Evolutionary conservation across 2,888 invertebrate genomes (phyloP).

Genomic region (Sphaerophoria taeniata): DNA sequence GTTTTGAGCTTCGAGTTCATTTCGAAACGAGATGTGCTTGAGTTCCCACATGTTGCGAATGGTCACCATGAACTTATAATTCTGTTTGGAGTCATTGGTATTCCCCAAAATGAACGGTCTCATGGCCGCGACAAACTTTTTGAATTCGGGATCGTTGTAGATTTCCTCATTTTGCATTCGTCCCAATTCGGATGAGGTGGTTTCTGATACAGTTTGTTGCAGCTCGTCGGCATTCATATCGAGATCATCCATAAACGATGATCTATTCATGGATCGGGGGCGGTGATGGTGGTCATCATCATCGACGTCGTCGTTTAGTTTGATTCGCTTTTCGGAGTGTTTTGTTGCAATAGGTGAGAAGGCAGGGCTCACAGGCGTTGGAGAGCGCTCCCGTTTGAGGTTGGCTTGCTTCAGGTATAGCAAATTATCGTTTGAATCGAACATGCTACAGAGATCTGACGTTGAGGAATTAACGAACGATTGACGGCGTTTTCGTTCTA

Average conservation of each 20-base stretch:
- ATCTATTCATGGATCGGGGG: slow-evolving; percentile 14
- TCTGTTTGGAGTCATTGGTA: slow-evolving; percentile 77
- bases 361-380: slow-evolving; percentile 80
- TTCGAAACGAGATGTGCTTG: slow-evolving; percentile 72
- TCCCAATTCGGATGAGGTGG: slow-evolving; percentile 10
- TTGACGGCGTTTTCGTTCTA: slow-evolving; percentile 76
- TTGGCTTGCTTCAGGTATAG: slow-evolving; percentile 69
- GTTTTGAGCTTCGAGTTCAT: slow-evolving; percentile 24
- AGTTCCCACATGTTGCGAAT: slow-evolving; percentile 80
- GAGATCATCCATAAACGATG: slow-evolving; percentile 44
- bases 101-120: slow-evolving; percentile 79
- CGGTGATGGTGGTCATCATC: slow-evolving; percentile 49
- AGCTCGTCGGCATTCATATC: slow-evolving; percentile 4
- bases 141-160: slow-evolving; percentile 77
- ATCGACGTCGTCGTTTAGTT: slow-evolving; percentile 64
- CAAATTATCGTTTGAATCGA: slow-evolving; percentile 79
- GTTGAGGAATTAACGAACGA: slow-evolving; percentile 74
- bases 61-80: slow-evolving; percentile 77
- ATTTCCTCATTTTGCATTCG: slow-evolving; percentile 54
- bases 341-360: slow-evolving; percentile 79
- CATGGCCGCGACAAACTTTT: slow-evolving; percentile 77
- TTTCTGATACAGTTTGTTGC: not conserved
- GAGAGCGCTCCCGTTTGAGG: slow-evolving; percentile 79
- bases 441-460: slow-evolving; percentile 80
- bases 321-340: slow-evolving; percentile 77